Evolutionary conservation across 2,113 vertebrate species (phyloP), one percentile per base, ranked within the genome.

Genomic region (Lanius ludovicianus): DNA sequence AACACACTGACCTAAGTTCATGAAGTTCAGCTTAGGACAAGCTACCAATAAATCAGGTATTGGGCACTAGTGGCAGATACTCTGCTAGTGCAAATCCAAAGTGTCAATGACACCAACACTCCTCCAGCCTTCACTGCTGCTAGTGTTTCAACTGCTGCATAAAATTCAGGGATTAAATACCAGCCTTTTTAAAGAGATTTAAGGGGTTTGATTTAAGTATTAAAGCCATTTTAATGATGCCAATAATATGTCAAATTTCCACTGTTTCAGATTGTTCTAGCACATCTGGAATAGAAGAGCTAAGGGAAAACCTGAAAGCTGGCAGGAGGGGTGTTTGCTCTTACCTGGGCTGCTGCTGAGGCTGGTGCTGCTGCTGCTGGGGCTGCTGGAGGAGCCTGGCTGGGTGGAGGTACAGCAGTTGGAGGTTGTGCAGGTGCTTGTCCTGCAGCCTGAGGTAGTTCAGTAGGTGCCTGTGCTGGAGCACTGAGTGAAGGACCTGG

Each of bases 391-490:
- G 98, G 97, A 86, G 94, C 95, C 93, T 96, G 97, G 64, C 85
- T 93, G 82, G 98, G 59, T 77, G 97, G 77, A 75, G 98, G 98
- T 87, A 98, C 93, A 95, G 95, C 98, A 97, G 98, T 97, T 86
- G 97, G 98, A 91, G 98, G 98, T 96, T 98, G 98, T 82, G 98
- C 95, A 70, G 98, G 97, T 56, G 55, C 96, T 87, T 98, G 98
- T 75, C 98, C 98, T 70, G 98, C 97, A 96, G 98, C 97, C 95
- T 99, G 99, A 99, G 99, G 99, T 99, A 99, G 98, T 96, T 98
- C 98, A 95, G 98, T 98, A 95, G 98, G 97, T 95, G 98, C 97
- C 82, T 98, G 97, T 57, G 97, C 97, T 96, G 97, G 96, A 89
- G 98, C 97, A 97, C 85, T 98, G 94, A 98, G 98, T 94, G 98